Evolutionary conservation across 2,113 vertebrate species (phyloP).

Genomic region (Anser cygnoides): DNA sequence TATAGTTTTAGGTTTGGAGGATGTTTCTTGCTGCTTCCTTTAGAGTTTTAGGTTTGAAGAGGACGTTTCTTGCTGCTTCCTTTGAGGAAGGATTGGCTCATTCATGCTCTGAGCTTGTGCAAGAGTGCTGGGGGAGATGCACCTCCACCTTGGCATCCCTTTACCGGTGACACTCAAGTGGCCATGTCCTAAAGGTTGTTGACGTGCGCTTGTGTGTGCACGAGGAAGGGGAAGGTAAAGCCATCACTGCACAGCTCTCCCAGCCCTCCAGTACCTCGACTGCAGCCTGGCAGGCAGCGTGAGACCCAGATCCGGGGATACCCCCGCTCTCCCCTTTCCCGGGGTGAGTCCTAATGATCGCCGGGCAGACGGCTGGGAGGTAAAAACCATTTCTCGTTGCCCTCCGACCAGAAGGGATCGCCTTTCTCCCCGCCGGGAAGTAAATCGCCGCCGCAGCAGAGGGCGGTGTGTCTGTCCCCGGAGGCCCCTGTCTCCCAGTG

Average conservation of each 20-base stretch:
- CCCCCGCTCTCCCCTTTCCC: background rate
- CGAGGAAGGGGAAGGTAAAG: background rate
- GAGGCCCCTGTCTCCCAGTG: slow-evolving; percentile 64
- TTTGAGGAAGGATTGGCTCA: background rate
- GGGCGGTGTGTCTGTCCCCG: background rate
- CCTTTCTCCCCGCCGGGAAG: background rate
- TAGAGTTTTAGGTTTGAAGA: background rate
- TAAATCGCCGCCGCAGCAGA: background rate
- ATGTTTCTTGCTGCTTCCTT: background rate
- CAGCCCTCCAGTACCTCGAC: background rate
- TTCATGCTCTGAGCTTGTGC: background rate
- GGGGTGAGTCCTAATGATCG: accelerated
- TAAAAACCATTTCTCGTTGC: background rate
- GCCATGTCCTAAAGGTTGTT: accelerated
- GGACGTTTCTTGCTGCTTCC: background rate
- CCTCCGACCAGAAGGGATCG: accelerated
- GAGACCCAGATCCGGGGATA: background rate
- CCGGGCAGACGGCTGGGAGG: background rate
- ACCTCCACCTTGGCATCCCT: background rate
- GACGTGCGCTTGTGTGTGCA: background rate
- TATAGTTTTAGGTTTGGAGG: background rate
- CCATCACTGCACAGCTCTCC: background rate
- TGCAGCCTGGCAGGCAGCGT: background rate
- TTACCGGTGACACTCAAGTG: background rate
- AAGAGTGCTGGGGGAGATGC: background rate